Evolutionary conservation across 2,888 invertebrate species (phyloP), one percentile per base, ranked within the genome.

Genomic region (Clanis bilineata): DNA sequence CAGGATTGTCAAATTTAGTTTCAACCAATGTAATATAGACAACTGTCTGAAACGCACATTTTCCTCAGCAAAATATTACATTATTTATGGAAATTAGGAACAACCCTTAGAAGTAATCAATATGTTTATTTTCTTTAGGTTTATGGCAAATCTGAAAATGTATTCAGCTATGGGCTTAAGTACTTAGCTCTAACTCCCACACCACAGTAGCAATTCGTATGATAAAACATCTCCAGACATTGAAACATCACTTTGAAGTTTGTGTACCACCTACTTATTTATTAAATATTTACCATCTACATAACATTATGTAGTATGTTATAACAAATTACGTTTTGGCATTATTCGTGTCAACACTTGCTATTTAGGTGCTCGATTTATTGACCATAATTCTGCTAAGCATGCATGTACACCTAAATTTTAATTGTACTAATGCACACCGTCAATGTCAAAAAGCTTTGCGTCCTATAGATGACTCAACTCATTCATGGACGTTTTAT

Each of bases 401-500:
- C 66, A 77, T 78, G 76, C 76, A 75, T 59, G 67, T 72, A 73
- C 71, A 73, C 67, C 70, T 77, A 79, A 70, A 62, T 57, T 76
- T 72, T 74, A 77, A 76, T 83, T 83, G 82, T 82, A 83, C 82
- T 83, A 79, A 77, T 28, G 32, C 23, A 41, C 18, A 51, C n/a
- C n/a, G n/a, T n/a, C n/a, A n/a, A n/a, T 7, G 51, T 51, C 51
- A 32, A 67, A 69, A 81, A 82, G 79, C 80, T 73, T 77, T 62
- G 71, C 82, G 76, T 79, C 66, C 79, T 80, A n/a, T n/a, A n/a
- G n/a, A n/a, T n/a, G n/a, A n/a, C n/a, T n/a, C n/a, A n/a, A n/a
- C n/a, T n/a, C n/a, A n/a, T n/a, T n/a, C n/a, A n/a, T n/a, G n/a
- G n/a, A n/a, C n/a, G n/a, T n/a, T n/a, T n/a, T n/a, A n/a, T n/a